Evolutionary conservation across 2,797 vertebrate genomes (phyloP), one percentile per base, ranked within the genome.

Genomic region (Australoheros facetus): DNA sequence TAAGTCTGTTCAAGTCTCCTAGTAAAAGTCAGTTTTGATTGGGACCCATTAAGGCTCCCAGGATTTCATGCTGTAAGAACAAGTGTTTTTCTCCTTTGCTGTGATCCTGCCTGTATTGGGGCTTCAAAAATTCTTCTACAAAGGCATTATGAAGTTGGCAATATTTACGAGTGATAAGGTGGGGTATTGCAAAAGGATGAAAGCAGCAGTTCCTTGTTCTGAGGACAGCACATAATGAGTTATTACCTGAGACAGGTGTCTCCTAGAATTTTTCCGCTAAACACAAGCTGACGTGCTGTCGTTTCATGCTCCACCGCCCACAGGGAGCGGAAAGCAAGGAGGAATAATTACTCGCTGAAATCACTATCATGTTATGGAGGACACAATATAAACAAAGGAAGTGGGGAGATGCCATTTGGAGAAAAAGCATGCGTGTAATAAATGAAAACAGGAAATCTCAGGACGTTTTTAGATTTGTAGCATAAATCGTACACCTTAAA

Each of bases 181-280:
- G 12, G 45, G 58, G 51, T 77, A 73, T 7, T 72, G 56, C 56
- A 1, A 14, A 69, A 73, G 73, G 48, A 82, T 78, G 75, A 85
- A 75, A 84, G 71, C 54, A 21, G 71, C 28, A 69, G 56, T 75
- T 66, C 30, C 69, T 77, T 5, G 17, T 71, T 71, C 39, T 32
- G 26, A 79, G 55, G 69, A 73, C 45, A 37, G 39, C 39, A n/a
- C 48, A 83, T 80, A 85, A 83, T 89, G 79, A 91, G 75, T 90
- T 95, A 93, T 92, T 92, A 91, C 85, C 73, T 85, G 77, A 87
- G 90, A 94, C 94, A 94, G 87, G 89, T 92, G 93, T 93, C 88
- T 90, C 90, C 82, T 75, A 60, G 82, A 85, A 85, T 77, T 80
- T 73, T 91, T 77, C 78, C 76, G 37, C 56, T 34, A 71, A 91